Evolutionary conservation across 2,888 invertebrate genomes (phyloP).

Genomic region (Meganola albula): DNA sequence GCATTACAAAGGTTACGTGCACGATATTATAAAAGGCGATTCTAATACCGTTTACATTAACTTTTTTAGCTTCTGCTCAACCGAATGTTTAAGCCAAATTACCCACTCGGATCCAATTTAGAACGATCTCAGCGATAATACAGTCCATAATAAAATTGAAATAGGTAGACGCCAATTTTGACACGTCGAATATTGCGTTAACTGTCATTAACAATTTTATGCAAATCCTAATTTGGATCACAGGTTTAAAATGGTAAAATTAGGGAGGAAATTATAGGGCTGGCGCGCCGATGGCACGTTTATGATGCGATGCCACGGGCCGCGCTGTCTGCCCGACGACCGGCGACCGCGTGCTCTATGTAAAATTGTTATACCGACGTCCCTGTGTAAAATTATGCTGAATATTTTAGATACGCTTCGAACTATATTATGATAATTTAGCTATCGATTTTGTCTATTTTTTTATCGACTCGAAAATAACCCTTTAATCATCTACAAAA

Average conservation of each 20-base stretch:
- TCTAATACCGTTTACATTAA: constrained; percentile 36
- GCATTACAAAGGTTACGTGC: constrained; percentile 29
- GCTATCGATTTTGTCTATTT: constrained; percentile 16
- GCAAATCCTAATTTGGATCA: constrained; percentile 69
- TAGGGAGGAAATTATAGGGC: constrained; percentile 68
- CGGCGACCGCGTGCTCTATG: constrained; percentile 19
- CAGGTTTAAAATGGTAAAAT: constrained; percentile 62
- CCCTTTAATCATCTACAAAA: too few relatives aligned
- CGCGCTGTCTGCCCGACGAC: constrained; percentile 30
- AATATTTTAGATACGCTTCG: constrained; percentile 17
- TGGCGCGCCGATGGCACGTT: constrained; percentile 55
- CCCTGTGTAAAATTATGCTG: constrained; percentile 31
- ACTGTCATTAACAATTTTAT: constrained; percentile 71
- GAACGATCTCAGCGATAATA: constrained; percentile 45
- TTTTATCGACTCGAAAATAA: too few relatives aligned
- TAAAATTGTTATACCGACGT: constrained; percentile 27
- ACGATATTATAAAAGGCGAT: constrained; percentile 30
- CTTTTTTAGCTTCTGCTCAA: constrained; percentile 44
- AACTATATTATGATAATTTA: constrained; percentile 9
- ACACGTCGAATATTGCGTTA: constrained; percentile 61
- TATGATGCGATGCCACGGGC: constrained; percentile 46
- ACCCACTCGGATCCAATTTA: constrained; percentile 41
- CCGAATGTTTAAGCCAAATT: constrained; percentile 42
- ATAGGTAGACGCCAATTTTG: constrained; percentile 56
- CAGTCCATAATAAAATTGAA: constrained; percentile 43